Evolutionary conservation across 1,140 invertebrate genomes (phyloP), one percentile per base, ranked within the genome.

Genomic region (Hyphantria cunea): DNA sequence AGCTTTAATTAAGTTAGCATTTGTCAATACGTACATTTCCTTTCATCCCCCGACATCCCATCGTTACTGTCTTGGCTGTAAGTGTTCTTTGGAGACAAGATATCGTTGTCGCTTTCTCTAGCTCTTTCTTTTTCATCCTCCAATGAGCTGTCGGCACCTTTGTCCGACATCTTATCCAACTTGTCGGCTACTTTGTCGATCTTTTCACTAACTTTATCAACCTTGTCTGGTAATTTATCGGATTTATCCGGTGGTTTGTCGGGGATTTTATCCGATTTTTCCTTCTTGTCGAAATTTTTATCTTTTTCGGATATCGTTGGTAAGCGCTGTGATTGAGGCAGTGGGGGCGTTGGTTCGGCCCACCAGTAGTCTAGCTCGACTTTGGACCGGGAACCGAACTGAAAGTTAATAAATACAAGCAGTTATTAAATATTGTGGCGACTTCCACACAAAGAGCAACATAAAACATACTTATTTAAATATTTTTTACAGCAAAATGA

Each of bases 341-440:
- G 64, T 1, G 90, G 87, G 0, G 84, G 76, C 0, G 81, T 79
- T 0, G 89, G 87, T 66, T 94, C 93, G 13, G 92, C 90, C 96
- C 96, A 98, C 92, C 95, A 95, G 86, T 98, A 98, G 82, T 97
- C 96, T 44, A 98, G 84, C 64, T 94, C 92, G 14, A 98, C 82
- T 86, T 95, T 96, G 0, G 94, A 95, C 67, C 96, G 95, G 52
- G 93, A 92, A 9, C 96, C 96, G 89, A 96, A 95, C 95, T 95
- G 58, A 25, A 25, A 25, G 17, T 25, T 25, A 25, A 25, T 25
- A 25, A 25, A 25, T 25, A 25, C 17, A 25, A n/a, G n/a, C n/a
- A n/a, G n/a, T 25, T 25, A 25, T 25, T 25, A 25, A 25, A 25
- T 25, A 25, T 25, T n/a, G n/a, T n/a, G n/a, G n/a, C n/a, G n/a